Conservation (phyloP, 2,113 vertebrate genomes). For the Capreolus pygargus region DNA sequence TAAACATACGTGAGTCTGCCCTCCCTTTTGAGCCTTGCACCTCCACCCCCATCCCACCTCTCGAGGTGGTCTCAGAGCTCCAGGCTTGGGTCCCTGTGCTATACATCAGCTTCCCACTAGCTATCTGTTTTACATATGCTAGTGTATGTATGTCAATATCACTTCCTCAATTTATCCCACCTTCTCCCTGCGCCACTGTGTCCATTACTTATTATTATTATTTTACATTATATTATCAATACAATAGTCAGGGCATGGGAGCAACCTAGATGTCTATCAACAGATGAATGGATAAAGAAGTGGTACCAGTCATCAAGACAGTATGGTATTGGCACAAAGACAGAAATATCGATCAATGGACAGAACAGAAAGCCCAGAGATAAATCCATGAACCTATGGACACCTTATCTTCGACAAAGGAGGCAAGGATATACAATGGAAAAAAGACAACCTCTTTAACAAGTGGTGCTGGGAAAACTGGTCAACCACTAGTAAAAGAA, state of each 20-base stretch:
- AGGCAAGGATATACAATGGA: no score
- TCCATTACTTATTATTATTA: background rate
- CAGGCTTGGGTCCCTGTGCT: background rate
- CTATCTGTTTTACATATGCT: fast-evolving
- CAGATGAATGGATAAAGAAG: background rate
- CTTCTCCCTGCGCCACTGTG: background rate
- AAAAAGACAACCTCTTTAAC: no score
- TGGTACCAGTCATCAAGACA: no score
- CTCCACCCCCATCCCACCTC: background rate
- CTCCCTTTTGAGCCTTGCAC: background rate
- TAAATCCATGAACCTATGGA: no score
- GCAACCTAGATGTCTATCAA: background rate
- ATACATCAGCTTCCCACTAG: background rate
- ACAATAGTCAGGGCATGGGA: background rate
- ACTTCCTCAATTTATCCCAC: background rate
- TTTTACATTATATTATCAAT: background rate
- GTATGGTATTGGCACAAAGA: no score
- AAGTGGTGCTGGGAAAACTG: no score
- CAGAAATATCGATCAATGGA: no score
- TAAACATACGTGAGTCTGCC: background rate
- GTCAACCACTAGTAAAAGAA: no score
- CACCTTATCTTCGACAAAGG: no score
- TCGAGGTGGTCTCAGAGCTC: background rate
- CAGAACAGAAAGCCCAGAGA: no score
- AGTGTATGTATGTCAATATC: fast-evolving